A percentile compares a stretch with the other conserved stretches of the same genome.
phyloP scores from a whole-genome alignment of 2,113 vertebrate genomes.

The Grantiella picta region DNA sequence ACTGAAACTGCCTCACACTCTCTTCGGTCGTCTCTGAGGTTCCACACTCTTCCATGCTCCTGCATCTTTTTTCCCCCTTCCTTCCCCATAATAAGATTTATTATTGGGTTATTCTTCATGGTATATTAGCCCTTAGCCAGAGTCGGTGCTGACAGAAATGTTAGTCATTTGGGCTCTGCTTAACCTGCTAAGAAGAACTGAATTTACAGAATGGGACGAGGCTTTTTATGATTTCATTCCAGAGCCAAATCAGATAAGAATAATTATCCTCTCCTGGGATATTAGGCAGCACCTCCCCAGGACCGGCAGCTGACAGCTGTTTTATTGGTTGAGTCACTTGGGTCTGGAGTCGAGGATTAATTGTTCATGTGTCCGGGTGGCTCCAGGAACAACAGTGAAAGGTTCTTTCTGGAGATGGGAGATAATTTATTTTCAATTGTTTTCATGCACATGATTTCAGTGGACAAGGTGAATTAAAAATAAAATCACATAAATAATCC shows the following conservation, averaged over 20 bases:
- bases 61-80: neutral
- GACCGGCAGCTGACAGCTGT: constrained; percentile 82
- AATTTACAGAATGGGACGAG: constrained; percentile 74
- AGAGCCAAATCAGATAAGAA: constrained; percentile 91
- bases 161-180: constrained; percentile 76
- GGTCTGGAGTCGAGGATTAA: constrained; percentile 73
- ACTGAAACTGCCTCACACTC: constrained; percentile 5
- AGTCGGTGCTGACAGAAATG: constrained; percentile 66
- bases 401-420: constrained; percentile 70
- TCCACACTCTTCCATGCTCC: neutral
- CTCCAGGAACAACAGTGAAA: constrained; percentile 64
- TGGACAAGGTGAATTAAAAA: constrained; percentile 45
- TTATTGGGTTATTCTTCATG: constrained; percentile 68
- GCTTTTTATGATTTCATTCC: constrained; percentile 89
- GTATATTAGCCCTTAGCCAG: constrained; percentile 66
- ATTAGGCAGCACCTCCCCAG: constrained; percentile 84
- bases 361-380: constrained; percentile 69
- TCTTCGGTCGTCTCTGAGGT: neutral
- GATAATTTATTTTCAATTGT: constrained; percentile 71
- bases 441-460: constrained; percentile 44
- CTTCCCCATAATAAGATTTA: constrained; percentile 50
- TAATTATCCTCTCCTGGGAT: constrained; percentile 88
- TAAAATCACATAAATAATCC: constrained; percentile 16
- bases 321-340: constrained; percentile 74
- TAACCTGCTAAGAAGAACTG: constrained; percentile 78